phyloP scores from a whole-genome alignment of 2,888 invertebrate species.

The Cotesia congregata region DNA sequence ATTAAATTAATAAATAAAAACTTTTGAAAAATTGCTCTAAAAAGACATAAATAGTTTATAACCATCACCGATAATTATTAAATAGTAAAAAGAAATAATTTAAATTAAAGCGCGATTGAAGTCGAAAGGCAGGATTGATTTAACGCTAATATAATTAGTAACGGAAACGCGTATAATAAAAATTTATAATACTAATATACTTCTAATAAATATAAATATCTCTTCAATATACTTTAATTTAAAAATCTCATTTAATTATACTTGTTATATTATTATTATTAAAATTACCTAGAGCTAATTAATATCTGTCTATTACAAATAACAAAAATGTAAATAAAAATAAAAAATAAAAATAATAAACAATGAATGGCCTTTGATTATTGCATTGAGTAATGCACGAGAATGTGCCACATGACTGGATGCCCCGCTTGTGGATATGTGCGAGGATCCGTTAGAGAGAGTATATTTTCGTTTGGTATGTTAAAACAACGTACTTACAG shows the following conservation, averaged over 20 bases:
- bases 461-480: slow-evolving; percentile 54
- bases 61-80: neutral
- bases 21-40: neutral
- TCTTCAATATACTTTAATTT: neutral
- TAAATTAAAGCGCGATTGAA: neutral
- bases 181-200: neutral
- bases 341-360: slow-evolving; percentile 47
- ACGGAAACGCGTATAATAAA: neutral
- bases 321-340: slow-evolving; percentile 57
- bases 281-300: neutral
- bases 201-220: neutral
- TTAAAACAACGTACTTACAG: slow-evolving; percentile 50
- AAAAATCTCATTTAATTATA: neutral
- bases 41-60: neutral
- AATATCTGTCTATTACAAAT: slow-evolving; percentile 26
- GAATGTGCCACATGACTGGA: slow-evolving; percentile 56
- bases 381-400: slow-evolving; percentile 64
- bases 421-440: slow-evolving; percentile 42
- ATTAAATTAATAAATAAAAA: neutral
- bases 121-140: slow-evolving; percentile 13
- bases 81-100: neutral
- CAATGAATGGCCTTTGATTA: slow-evolving; percentile 67
- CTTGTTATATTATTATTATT: neutral
- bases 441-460: slow-evolving; percentile 50
- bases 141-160: slow-evolving; percentile 4